Evolutionary conservation across 2,113 vertebrate species (phyloP), one percentile per base, ranked within the genome.

Genomic region (Stercorarius parasiticus): DNA sequence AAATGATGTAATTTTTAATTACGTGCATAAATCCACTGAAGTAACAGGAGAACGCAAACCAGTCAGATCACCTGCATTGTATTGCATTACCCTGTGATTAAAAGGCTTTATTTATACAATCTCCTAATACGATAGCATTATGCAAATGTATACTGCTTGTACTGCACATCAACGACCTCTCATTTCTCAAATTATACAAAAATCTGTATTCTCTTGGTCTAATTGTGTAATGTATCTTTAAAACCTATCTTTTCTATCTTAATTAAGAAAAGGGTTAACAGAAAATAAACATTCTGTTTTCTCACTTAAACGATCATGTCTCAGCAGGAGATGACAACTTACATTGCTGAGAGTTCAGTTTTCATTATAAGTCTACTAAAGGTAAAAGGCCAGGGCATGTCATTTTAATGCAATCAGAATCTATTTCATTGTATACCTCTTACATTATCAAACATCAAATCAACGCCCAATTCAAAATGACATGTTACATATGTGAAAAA

Each of bases 401-500:
- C 98, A 98, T 97, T 97, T 97, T 95, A 95, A 98, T 98, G 97
- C 97, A 97, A 98, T 98, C 97, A 97, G 98, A 99, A 98, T 98
- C 98, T 86, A 98, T 98, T 99, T 98, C 98, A 98, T 95, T 96
- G 95, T 97, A 92, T 86, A 97, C 97, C 97, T 98, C 97, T 97
- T 74, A 97, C 98, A 94, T 97, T 95, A 97, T 93, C 94, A 95
- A 89, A 96, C 96, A 97, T 98, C 97, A 98, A 96, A 95, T 97
- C 98, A 98, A 97, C 82, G 86, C 95, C 97, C 98, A 82, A 99
- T 99, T 97, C 96, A 96, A 99, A 98, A 98, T 99, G 99, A 99
- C 99, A 99, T 98, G 98, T 88, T 98, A 97, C 99, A 99, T 99
- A 99, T 99, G 99, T 99, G 99, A 98, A 99, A 99, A 99, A 99